Evolutionary conservation across 2,113 vertebrate species (phyloP).

Genomic region (Donacobius atricapilla): DNA sequence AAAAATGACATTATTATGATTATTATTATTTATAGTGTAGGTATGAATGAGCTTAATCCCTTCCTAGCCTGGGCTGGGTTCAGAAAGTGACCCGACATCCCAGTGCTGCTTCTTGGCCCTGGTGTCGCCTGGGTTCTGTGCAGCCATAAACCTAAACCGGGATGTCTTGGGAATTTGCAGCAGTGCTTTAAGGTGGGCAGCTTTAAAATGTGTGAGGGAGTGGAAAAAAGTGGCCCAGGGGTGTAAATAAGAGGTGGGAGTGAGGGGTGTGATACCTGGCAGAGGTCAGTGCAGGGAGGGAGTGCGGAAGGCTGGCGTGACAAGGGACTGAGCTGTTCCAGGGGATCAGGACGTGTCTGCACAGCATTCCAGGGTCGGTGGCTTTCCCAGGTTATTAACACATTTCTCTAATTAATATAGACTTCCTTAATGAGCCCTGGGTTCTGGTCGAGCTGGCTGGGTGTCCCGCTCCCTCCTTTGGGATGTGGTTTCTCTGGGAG

Average conservation of each 20-base stretch:
- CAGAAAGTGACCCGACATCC: not conserved
- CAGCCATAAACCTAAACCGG: not conserved
- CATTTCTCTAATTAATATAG: not conserved
- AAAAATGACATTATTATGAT: not conserved
- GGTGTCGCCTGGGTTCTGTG: not conserved
- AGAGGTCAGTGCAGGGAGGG: not conserved
- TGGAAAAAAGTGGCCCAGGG: not conserved
- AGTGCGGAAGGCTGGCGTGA: not conserved
- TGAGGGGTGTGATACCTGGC: not conserved
- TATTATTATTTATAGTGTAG: conserved; percentile 20
- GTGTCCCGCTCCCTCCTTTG: not conserved
- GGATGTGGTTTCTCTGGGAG: not conserved
- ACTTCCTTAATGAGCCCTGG: not conserved
- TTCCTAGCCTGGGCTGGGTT: not conserved
- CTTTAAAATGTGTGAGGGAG: not conserved
- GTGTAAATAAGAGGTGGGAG: not conserved
- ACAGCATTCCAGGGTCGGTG: not conserved
- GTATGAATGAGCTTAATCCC: not conserved
- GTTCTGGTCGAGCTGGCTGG: not conserved
- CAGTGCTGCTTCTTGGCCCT: not conserved
- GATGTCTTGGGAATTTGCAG: not conserved
- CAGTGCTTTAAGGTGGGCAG: not conserved
- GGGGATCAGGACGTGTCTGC: not conserved
- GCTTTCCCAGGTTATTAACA: not conserved
- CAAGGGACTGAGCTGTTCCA: not conserved